phyloP scores from a whole-genome alignment of 2,113 vertebrate species.

The Rallus limicola region DNA sequence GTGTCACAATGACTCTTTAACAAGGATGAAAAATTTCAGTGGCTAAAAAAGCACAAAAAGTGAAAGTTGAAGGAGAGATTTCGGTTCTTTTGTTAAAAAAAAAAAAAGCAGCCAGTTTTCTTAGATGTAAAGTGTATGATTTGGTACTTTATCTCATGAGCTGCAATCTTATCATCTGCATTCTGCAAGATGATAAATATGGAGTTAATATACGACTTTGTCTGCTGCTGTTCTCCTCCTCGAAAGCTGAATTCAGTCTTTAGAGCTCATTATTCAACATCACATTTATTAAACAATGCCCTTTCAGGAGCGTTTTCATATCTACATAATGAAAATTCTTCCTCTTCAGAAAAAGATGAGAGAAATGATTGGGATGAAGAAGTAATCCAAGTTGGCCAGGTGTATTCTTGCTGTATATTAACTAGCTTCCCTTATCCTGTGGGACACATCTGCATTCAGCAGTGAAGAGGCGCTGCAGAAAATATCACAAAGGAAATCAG shows the following conservation, averaged over 20 bases:
- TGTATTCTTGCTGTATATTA: constrained; percentile 29
- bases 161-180: constrained; percentile 58
- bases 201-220: constrained; percentile 68
- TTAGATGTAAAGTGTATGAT: constrained; percentile 12
- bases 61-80: background rate
- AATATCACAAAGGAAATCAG: constrained; percentile 17
- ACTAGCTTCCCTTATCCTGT: background rate
- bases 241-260: constrained; percentile 65
- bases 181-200: constrained; percentile 67
- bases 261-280: constrained; percentile 66
- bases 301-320: constrained; percentile 66
- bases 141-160: constrained; percentile 37
- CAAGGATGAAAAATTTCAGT: constrained; percentile 7
- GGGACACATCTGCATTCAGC: constrained; percentile 44
- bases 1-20: constrained; percentile 14
- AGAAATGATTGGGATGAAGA: constrained; percentile 40
- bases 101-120: background rate
- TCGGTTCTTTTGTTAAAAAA: constrained; percentile 40
- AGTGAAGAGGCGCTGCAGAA: background rate
- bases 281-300: constrained; percentile 68
- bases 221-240: constrained; percentile 56
- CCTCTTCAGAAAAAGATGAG: constrained; percentile 62
- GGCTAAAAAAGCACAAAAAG: background rate
- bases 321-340: constrained; percentile 67
- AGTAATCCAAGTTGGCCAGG: constrained; percentile 47